Base-by-base conservation (phyloP, 2,113 vertebrate genomes). In the Pristiophorus japonicus region DNA sequence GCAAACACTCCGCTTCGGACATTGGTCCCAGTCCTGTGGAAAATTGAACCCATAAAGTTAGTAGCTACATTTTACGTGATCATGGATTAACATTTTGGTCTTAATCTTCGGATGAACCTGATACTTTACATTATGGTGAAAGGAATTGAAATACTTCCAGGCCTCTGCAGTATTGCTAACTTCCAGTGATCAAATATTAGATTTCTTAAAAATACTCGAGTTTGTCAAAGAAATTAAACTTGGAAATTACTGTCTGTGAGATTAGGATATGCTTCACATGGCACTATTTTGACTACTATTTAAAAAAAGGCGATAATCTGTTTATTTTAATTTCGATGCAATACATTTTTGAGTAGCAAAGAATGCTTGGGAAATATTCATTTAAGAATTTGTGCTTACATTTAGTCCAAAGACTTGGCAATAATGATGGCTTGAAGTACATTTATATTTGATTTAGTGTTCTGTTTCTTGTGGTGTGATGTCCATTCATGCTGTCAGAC, bases 341-440 rank as follows among this genome's bases (percentile, higher is more conserved):
- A 38, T 38, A 38, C n/a, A 38, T 42, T 63, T 91, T 38, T 63
- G 34, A 65, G 16, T 20, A 3, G 18, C 88, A 63, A 92, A 63
- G 88, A 92, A 92, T 92, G 88, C 88, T 38, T 38, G 88, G 88
- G 88, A 92, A 63, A 63, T 92, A 38, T 92, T 92, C 42, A 92
- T 92, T 22, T 38, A 63, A 59, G 34, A 92, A 22, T 38, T 81
- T 42, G n/a, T 92, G 88, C 63, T 92, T 63, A 92, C 55, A 63
- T 92, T 63, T 63, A 18, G 18, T 10, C 88, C 2, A 20, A 38
- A 92, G 88, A 92, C 16, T 92, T 63, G 88, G 34, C 59, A 92
- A 18, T 92, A 38, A 18, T 92, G 85, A 63, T 38, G n/a, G n/a
- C n/a, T n/a, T n/a, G n/a, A n/a, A n/a, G n/a, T n/a, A n/a, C n/a